Base-by-base conservation (phyloP, 2,888 invertebrate species). In the Calliopum simillimum region DNA sequence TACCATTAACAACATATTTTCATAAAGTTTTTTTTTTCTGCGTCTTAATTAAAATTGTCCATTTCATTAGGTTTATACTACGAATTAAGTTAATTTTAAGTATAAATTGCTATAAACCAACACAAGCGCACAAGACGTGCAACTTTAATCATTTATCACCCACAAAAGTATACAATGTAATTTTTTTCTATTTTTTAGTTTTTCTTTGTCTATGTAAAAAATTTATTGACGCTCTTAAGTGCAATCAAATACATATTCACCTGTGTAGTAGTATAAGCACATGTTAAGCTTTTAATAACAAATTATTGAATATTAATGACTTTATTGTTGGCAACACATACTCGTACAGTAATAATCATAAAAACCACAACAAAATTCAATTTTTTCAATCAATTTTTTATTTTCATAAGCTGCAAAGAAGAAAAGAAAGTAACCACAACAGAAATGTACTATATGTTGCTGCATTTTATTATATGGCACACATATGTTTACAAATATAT, bases 251-350 rank as follows among this genome's bases (percentile, higher is more conserved):
- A 53, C 21, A 53, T n/a, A n/a, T n/a, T n/a, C 19, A 53, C 14
- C 19, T 23, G 23, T 23, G 23, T 21, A 21, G 3, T 53, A 11
- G 16, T 0, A 4, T 33, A 4, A 6, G 11, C 53, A 53, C 53
- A 53, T 21, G 19, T 53, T 14, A 5, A 21, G 23, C 53, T 14
- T 11, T 19, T 21, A 53, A 11, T 33, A 33, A 8, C 12, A 21
- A 53, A 23, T 53, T 53, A 53, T 19, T 19, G 53, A 53, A 23
- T 23, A 23, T 53, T 53, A 12, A 21, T 53, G 53, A 53, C 53
- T 23, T 23, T 53, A 53, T 53, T 53, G 53, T 21, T n/a, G 3
- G 23, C 53, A 21, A 53, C 19, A 12, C 16, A 53, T 53, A 19
- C 23, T 4, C n/a, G 19, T 23, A 11, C 19, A 51, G 16, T 21